Evolutionary conservation across 2,888 invertebrate genomes (phyloP).

Genomic region (Rhaphigaster nebulosa): DNA sequence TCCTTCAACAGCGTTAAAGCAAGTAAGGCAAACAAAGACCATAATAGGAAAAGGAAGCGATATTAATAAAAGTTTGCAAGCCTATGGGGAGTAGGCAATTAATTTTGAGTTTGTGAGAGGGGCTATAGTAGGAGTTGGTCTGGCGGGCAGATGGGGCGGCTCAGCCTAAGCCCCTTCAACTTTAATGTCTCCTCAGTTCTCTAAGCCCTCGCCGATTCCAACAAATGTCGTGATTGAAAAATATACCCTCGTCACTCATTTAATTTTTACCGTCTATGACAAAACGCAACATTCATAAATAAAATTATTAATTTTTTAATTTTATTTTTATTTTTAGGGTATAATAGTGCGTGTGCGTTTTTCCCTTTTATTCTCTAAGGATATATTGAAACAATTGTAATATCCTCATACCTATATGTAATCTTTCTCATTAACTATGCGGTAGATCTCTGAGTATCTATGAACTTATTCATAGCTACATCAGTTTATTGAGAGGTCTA

Average conservation of each 20-base stretch:
- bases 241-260: neutral
- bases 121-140: neutral
- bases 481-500: too few species aligned
- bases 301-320: too few species aligned
- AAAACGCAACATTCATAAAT: neutral
- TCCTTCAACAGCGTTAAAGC: neutral
- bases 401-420: too few species aligned
- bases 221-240: slow-evolving; percentile 41
- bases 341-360: too few species aligned
- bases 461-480: too few species aligned
- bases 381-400: too few species aligned
- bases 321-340: too few species aligned
- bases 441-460: too few species aligned
- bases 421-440: too few species aligned
- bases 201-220: neutral
- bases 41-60: neutral
- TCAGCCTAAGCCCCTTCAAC: slow-evolving; percentile 39
- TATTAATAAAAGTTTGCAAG: slow-evolving; percentile 40
- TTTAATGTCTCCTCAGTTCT: slow-evolving; percentile 43
- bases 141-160: slow-evolving; percentile 37
- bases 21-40: neutral
- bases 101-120: slow-evolving; percentile 31
- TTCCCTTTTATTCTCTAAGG: too few species aligned
- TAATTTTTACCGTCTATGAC: neutral
- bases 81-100: slow-evolving; percentile 42